Percentiles rank a stretch among this genome's conserved stretches.
phyloP scores from a whole-genome alignment of 2,888 invertebrate genomes.

The Aspidapion aeneum region DNA sequence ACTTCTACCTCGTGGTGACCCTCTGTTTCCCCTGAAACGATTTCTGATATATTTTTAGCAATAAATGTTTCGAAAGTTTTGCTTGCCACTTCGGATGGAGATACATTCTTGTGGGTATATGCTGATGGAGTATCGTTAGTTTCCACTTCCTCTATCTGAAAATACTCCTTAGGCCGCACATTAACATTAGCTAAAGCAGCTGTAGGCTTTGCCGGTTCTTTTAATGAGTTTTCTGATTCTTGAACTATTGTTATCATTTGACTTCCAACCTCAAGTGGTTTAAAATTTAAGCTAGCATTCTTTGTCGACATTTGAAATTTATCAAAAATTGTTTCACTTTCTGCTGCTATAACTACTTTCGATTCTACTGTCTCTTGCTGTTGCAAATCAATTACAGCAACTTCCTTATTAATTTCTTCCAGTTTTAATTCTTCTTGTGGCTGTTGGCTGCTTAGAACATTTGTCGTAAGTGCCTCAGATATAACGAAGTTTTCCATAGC shows the following conservation, averaged over 20 bases:
- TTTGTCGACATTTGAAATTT: slow-evolving; percentile 45
- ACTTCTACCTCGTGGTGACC: slow-evolving; percentile 45
- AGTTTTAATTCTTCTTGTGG: slow-evolving; percentile 55
- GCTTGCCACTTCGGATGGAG: slow-evolving; percentile 52
- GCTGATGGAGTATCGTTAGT: slow-evolving; percentile 54
- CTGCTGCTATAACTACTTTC: slow-evolving; percentile 56
- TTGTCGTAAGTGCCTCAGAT: slow-evolving; percentile 57
- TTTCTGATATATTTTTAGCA: slow-evolving; percentile 61
- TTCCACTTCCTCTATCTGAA: slow-evolving; percentile 58
- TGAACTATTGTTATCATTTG: slow-evolving; percentile 58
- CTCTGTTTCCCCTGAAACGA: slow-evolving; percentile 65
- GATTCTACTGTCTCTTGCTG: slow-evolving; percentile 61
- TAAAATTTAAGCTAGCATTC: slow-evolving; percentile 51
- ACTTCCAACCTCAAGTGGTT: slow-evolving; percentile 57
- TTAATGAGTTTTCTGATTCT: slow-evolving; percentile 62
- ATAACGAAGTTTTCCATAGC: slow-evolving; percentile 53
- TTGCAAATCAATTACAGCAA: slow-evolving; percentile 57
- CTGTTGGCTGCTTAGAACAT: slow-evolving; percentile 60
- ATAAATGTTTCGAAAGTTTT: slow-evolving; percentile 57
- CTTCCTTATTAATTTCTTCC: slow-evolving; percentile 51
- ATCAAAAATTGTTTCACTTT: slow-evolving; percentile 56
- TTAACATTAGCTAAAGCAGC: slow-evolving; percentile 56
- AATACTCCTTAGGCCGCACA: slow-evolving; percentile 56
- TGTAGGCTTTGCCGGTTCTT: slow-evolving; percentile 51
- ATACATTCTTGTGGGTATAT: slow-evolving; percentile 54